A percentile compares a stretch with the other conserved stretches of the same genome.
phyloP scores from a whole-genome alignment of 2,888 invertebrate genomes.

The Trachelus stipa region DNA sequence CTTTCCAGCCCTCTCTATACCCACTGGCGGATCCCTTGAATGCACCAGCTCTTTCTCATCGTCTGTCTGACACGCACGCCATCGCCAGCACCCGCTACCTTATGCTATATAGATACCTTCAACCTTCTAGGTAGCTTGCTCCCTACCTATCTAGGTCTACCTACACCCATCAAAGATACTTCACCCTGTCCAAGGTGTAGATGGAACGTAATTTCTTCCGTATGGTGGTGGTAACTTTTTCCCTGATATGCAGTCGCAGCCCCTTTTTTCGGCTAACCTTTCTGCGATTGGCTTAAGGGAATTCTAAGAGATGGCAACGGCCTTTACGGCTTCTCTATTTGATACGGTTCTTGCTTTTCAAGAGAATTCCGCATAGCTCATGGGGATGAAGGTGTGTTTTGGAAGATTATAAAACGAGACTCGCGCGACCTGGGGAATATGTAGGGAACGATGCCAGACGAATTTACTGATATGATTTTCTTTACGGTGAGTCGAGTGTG shows the following conservation, averaged over 20 bases:
- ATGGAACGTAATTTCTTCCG: not conserved
- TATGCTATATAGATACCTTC: not conserved
- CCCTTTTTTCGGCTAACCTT: not conserved
- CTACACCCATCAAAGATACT: not conserved
- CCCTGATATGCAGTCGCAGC: not conserved
- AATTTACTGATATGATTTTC: not conserved
- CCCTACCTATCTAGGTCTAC: slow-evolving; percentile 1
- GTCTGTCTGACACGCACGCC: slow-evolving; percentile 56
- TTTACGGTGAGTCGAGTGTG: not conserved
- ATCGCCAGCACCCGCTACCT: slow-evolving; percentile 34
- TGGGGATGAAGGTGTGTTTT: not conserved
- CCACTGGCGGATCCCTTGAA: slow-evolving; percentile 45
- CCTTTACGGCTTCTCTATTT: not conserved
- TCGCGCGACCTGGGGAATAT: not conserved
- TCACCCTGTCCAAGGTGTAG: not conserved
- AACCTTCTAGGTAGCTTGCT: not conserved
- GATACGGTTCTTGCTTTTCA: not conserved
- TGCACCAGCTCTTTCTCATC: slow-evolving; percentile 56
- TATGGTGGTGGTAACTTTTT: not conserved
- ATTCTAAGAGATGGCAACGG: not conserved
- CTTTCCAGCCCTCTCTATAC: slow-evolving; percentile 21
- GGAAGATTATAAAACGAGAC: not conserved
- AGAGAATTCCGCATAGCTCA: not conserved
- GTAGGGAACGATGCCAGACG: not conserved
- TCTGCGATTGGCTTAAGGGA: not conserved